phyloP scores from a whole-genome alignment of 1,140 invertebrate genomes.

The Episyrphus balteatus region DNA sequence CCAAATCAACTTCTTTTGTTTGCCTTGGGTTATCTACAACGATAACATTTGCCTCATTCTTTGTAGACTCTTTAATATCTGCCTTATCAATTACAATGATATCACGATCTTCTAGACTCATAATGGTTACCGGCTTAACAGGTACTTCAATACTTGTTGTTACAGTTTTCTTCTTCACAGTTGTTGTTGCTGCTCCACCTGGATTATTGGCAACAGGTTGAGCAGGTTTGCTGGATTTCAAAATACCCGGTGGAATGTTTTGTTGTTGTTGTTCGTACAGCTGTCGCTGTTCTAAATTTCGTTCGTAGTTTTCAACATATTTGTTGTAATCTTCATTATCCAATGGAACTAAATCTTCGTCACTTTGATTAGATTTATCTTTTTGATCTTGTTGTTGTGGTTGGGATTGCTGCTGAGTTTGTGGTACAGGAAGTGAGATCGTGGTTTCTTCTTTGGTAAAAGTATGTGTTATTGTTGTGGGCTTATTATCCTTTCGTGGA shows the following conservation, averaged over 20 bases:
- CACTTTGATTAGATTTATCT: not conserved
- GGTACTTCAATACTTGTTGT: not conserved
- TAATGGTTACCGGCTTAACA: conserved; percentile 3
- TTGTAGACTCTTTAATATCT: conserved; percentile 26
- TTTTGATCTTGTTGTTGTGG: not conserved
- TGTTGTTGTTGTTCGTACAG: not conserved
- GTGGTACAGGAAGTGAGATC: not conserved
- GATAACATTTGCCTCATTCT: conserved; percentile 33
- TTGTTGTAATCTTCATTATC: conserved; percentile 6
- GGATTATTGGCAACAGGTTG: not conserved
- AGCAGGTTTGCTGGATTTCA: conserved; percentile 1
- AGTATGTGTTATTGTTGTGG: not conserved
- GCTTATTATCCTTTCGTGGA: not conserved
- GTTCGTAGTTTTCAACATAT: conserved; percentile 8
- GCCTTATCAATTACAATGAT: conserved; percentile 20
- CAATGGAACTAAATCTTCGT: not conserved
- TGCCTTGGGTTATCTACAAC: conserved; percentile 17
- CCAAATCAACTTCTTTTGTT: conserved; percentile 27
- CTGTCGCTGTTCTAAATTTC: conserved; percentile 9
- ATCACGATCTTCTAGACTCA: conserved; percentile 17
- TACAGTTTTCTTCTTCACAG: conserved; percentile 1
- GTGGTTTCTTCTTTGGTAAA: not conserved
- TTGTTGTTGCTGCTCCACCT: conserved; percentile 4
- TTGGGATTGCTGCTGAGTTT: no score
- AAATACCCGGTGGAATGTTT: not conserved